Base-by-base conservation (phyloP, 2,797 vertebrate genomes). In the Margarornis squamiger region DNA sequence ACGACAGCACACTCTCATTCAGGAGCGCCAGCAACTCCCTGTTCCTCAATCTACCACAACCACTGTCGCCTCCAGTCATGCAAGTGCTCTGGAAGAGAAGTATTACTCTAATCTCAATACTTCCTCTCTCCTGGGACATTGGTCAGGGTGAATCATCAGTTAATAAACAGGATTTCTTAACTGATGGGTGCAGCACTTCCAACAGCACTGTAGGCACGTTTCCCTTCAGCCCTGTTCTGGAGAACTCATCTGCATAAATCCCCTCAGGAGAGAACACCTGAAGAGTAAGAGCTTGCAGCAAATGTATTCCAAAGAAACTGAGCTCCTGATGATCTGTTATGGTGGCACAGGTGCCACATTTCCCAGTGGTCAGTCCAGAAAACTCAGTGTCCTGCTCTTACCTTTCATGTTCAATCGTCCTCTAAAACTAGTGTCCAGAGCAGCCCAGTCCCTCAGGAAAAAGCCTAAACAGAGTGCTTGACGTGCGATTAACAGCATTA, bases 131-230 rank as follows among this genome's bases (percentile, higher is more conserved):
- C 73, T 49, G 30, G 34, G 79, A 90, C 86, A 67, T 18, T 32
- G 77, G 86, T 71, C 71, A 81, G 52, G 38, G 41, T 92, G 96
- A 96, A 92, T 95, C 94, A 96, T 18, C 85, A 90, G 66, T 86
- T 88, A 96, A 93, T 89, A 79, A 94, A 86, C 12, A 92, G 48
- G 46, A 78, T 76, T 93, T 79, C 94, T 96, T 80, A 95, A 95
- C 57, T n/a, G 58, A 55, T 43, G 78, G 84, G 92, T 77, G 93
- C 94, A 96, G 88, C 52, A 88, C 13, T 93, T 94, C 58, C 73
- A 87, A 87, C 59, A 72, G 61, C 57, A 76, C 63, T 1, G 1
- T 55, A 91, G 57, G 67, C 71, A 36, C 55, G 39, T 36, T 74
- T 75, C 68, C 48, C 79, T 88, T 77, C 73, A 86, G 38, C 32